phyloP scores from a whole-genome alignment of 2,113 vertebrate species.

The Sigmodon hispidus region DNA sequence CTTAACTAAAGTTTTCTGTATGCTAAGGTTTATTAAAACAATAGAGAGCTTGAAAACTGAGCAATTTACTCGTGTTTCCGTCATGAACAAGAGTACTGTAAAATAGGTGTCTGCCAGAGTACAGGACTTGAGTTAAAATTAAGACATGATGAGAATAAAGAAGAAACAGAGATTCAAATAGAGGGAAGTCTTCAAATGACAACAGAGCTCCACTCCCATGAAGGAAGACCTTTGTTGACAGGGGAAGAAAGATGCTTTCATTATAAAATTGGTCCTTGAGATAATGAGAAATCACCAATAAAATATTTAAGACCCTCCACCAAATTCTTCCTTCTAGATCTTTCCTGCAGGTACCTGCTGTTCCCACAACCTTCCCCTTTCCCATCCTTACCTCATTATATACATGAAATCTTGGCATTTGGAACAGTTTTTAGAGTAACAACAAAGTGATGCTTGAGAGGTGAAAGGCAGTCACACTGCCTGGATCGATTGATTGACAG shows the following conservation, averaged over 20 bases:
- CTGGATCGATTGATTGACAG: slow-evolving; percentile 70
- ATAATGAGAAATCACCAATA: slow-evolving; percentile 49
- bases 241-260: slow-evolving; percentile 16
- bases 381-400: slow-evolving; percentile 37
- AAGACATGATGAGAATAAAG: slow-evolving; percentile 19
- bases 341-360: slow-evolving; percentile 20
- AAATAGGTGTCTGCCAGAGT: slow-evolving; percentile 3
- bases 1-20: not conserved
- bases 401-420: slow-evolving; percentile 66
- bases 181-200: slow-evolving; percentile 3
- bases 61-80: not conserved
- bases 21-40: not conserved
- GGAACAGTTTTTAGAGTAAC: slow-evolving; percentile 67
- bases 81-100: not conserved
- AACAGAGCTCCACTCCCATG: not conserved
- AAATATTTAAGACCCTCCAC: slow-evolving; percentile 42
- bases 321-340: not conserved
- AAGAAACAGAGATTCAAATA: not conserved
- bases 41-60: not conserved
- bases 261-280: slow-evolving; percentile 45
- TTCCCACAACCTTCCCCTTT: not conserved
- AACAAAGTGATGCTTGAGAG: slow-evolving; percentile 67
- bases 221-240: not conserved
- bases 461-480: slow-evolving; percentile 70
- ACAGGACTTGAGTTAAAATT: not conserved